Conservation (phyloP, 2,797 vertebrate species). For the Neosalanx taihuensis region DNA sequence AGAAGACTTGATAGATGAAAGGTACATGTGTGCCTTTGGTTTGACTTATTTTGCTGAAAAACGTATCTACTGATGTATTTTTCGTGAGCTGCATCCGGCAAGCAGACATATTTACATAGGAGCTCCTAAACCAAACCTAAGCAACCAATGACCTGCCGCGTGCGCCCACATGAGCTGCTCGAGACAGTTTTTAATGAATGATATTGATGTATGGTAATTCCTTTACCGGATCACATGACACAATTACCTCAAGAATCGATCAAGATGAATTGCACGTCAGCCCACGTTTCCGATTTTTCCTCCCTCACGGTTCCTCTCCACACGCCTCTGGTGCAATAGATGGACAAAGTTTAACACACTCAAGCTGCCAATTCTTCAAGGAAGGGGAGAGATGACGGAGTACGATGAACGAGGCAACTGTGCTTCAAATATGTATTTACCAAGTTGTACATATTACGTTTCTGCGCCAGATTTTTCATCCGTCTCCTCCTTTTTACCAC, state of each 20-base stretch:
- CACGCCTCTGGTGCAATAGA: slow-evolving; percentile 89
- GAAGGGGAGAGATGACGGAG: slow-evolving; percentile 93
- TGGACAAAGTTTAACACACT: slow-evolving; percentile 94
- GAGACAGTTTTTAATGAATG: slow-evolving; percentile 85
- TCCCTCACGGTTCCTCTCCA: slow-evolving; percentile 86
- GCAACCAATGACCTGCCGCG: slow-evolving; percentile 75
- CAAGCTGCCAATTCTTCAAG: slow-evolving; percentile 66
- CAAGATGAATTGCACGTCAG: slow-evolving; percentile 99
- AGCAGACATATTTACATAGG: slow-evolving; percentile 64
- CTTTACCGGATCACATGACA: slow-evolving; percentile 99
- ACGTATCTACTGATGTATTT: slow-evolving; percentile 62
- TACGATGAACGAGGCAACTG: slow-evolving; percentile 95
- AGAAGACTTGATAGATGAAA: slow-evolving; percentile 62
- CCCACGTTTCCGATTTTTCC: slow-evolving; percentile 95
- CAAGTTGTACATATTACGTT: slow-evolving; percentile 96
- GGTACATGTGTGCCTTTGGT: background rate
- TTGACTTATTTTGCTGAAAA: background rate
- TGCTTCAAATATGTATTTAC: slow-evolving; percentile 96
- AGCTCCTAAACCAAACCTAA: slow-evolving; percentile 67
- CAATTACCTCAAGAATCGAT: slow-evolving; percentile 99
- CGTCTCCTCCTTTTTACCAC: slow-evolving; percentile 94
- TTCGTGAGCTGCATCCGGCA: slow-evolving; percentile 44
- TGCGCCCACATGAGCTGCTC: slow-evolving; percentile 73
- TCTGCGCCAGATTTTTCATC: slow-evolving; percentile 94
- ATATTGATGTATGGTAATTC: slow-evolving; percentile 99